These are phyloP conservation scores for Luperina nickerlii DNA, from an alignment of 2,888 invertebrate genomes.

Conservation along the genomic window DNA sequence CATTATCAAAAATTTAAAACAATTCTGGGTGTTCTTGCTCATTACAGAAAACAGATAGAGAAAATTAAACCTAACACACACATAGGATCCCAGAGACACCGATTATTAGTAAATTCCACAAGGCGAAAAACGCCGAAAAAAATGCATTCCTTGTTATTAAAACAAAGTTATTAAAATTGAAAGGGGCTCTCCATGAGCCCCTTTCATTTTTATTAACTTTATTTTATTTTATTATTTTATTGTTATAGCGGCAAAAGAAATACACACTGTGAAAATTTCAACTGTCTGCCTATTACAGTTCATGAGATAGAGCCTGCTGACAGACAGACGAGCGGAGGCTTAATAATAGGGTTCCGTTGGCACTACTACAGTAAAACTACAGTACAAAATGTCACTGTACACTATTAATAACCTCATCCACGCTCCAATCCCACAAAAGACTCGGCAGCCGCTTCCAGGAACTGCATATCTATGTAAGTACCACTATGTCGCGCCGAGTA, in stretches of 20 bases:
- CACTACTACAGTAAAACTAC: background rate
- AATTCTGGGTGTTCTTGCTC: background rate
- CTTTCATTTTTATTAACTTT: too few species aligned
- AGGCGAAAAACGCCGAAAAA: too few species aligned
- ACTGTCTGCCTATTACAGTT: background rate
- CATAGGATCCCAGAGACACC: too few species aligned
- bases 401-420: conserved; percentile 26
- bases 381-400: background rate
- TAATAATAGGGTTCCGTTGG: background rate
- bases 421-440: conserved; percentile 23
- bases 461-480: conserved; percentile 65
- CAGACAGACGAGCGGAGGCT: background rate
- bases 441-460: conserved; percentile 64
- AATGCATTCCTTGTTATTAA: too few species aligned
- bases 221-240: too few species aligned
- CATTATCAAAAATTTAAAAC: background rate
- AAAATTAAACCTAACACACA: too few species aligned
- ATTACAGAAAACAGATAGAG: too few species aligned
- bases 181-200: too few species aligned
- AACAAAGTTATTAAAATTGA: too few species aligned
- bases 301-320: background rate
- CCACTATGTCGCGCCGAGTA: conserved; percentile 78
- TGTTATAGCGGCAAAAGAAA: too few species aligned
- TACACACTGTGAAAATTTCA: background rate
- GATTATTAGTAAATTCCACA: too few species aligned